A percentile compares a stretch with the other conserved stretches of the same genome.
phyloP scores from a whole-genome alignment of 2,113 vertebrate species.

The Daubentonia madagascariensis region DNA sequence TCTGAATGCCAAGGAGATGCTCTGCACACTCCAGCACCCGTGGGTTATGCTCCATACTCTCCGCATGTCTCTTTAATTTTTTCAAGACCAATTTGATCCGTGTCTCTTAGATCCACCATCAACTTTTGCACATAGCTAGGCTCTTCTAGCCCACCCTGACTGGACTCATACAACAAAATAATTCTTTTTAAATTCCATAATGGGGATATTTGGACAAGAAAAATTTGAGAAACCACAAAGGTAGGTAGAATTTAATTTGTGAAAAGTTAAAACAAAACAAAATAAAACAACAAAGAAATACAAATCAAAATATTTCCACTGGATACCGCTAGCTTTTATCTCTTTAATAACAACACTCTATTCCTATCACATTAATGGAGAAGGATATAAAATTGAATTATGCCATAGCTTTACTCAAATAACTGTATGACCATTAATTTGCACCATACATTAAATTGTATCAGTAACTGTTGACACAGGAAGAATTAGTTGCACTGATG shows the following conservation, averaged over 20 bases:
- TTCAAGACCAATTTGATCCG: no score
- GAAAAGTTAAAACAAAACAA: neutral
- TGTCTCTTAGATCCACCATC: neutral
- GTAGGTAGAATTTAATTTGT: neutral
- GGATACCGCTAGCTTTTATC: neutral
- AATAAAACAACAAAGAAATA: neutral
- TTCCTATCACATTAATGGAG: neutral
- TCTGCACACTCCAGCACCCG: fast-evolving
- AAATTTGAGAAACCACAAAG: neutral
- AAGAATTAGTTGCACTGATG: neutral
- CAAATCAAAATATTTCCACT: neutral
- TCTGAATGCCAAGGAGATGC: fast-evolving
- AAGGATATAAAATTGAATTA: neutral
- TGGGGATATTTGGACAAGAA: neutral
- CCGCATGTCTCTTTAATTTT: neutral
- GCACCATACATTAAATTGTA: no score
- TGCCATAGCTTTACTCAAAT: neutral
- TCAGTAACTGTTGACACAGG: neutral
- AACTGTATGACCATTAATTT: no score
- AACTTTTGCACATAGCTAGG: neutral
- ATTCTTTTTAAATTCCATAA: neutral
- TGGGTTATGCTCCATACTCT: neutral
- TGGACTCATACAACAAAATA: neutral
- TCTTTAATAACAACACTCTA: neutral
- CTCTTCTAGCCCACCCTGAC: neutral